phyloP scores from a whole-genome alignment of 2,888 invertebrate species.

The Campoplex capitator region DNA sequence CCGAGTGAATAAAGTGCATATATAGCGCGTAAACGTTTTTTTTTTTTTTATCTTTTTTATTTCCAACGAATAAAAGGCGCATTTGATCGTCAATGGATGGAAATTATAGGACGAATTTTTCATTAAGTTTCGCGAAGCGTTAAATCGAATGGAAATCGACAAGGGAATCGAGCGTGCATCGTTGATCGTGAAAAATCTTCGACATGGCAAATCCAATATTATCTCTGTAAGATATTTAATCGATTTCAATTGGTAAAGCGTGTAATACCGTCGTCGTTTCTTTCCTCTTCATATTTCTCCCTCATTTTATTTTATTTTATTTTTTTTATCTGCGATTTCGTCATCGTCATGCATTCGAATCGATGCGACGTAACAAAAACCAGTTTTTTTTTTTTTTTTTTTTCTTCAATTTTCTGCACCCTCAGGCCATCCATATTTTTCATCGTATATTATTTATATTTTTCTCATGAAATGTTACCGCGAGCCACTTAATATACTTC shows the following conservation, averaged over 20 bases:
- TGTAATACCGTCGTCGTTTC: background rate
- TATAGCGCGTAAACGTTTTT: background rate
- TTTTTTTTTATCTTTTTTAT: too few relatives aligned
- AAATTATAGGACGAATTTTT: conserved; percentile 25
- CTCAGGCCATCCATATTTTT: conserved; percentile 15
- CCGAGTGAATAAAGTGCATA: background rate
- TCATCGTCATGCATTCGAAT: background rate
- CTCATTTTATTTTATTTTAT: background rate
- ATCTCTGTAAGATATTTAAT: background rate
- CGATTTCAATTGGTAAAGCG: conserved; percentile 9
- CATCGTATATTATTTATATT: background rate
- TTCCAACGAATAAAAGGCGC: conserved; percentile 2
- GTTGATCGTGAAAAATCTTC: conserved; percentile 36
- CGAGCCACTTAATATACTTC: conserved; percentile 40
- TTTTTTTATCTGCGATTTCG: conserved; percentile 14
- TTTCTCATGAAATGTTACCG: background rate
- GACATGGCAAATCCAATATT: background rate
- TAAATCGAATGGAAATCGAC: conserved; percentile 44
- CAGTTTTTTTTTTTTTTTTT: background rate
- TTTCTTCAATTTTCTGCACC: background rate
- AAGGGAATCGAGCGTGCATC: background rate
- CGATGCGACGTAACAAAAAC: conserved; percentile 18
- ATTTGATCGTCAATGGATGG: conserved; percentile 26
- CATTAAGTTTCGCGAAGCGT: conserved; percentile 44
- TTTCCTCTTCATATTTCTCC: background rate